A percentile compares a stretch with the other conserved stretches of the same genome.
Conservation (phyloP, 2,113 vertebrate genomes). For the Nicator chloris region DNA sequence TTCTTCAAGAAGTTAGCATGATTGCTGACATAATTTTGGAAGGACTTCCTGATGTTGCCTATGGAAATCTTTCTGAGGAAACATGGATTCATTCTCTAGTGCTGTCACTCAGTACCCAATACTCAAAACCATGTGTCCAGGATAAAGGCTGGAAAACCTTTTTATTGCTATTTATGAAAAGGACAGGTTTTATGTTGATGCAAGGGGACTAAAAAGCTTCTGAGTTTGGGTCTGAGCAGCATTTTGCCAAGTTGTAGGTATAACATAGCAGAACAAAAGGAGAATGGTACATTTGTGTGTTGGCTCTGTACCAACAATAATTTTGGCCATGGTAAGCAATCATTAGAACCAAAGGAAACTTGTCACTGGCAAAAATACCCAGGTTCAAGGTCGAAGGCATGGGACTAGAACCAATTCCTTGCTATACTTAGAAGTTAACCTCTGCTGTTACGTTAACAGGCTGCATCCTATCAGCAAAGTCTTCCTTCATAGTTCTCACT, state of each 20-base stretch:
- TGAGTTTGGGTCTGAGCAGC: not conserved
- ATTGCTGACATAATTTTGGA: not conserved
- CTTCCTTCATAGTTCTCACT: not conserved
- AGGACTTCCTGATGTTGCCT: not conserved
- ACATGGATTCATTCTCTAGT: not conserved
- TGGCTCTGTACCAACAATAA: not conserved
- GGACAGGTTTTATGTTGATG: not conserved
- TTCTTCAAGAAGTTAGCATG: not conserved
- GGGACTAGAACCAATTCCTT: not conserved
- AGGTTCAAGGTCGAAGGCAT: not conserved
- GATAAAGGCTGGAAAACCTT: not conserved
- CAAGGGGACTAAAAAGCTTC: not conserved
- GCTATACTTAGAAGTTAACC: not conserved
- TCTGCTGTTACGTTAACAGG: not conserved
- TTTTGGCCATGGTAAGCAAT: not conserved
- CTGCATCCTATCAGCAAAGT: not conserved
- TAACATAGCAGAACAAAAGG: not conserved
- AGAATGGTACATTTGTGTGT: not conserved
- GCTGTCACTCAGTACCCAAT: accelerated
- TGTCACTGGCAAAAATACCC: not conserved
- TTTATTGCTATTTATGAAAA: not conserved
- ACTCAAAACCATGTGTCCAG: not conserved
- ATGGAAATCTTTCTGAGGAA: not conserved
- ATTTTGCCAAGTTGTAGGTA: not conserved
- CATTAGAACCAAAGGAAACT: not conserved